phyloP scores from a whole-genome alignment of 2,113 vertebrate genomes.

The Sakesphorus luctuosus region DNA sequence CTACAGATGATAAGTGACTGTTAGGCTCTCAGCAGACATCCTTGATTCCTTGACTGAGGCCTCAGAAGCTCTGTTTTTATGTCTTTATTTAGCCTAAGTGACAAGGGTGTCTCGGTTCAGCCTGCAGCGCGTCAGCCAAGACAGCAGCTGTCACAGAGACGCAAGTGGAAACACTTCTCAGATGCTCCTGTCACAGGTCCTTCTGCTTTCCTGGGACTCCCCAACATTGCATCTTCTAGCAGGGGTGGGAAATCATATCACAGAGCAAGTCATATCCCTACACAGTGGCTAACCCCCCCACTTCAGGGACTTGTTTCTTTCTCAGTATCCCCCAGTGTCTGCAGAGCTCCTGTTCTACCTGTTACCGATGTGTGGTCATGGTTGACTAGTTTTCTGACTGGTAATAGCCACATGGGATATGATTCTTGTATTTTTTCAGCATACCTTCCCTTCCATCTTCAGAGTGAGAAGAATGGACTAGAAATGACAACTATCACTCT shows the following conservation, averaged over 20 bases:
- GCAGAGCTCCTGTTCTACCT: neutral
- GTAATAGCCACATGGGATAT: neutral
- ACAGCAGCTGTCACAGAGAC: neutral
- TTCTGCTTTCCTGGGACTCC: neutral
- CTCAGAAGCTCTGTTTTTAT: neutral
- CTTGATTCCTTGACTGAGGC: neutral
- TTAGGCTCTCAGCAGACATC: neutral
- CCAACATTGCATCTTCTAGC: neutral
- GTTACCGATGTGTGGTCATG: neutral
- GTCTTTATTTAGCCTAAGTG: neutral
- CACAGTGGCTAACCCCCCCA: neutral
- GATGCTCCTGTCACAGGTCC: accelerated
- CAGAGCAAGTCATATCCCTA: neutral
- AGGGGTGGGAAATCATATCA: neutral
- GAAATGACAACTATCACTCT: neutral
- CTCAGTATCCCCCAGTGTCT: neutral
- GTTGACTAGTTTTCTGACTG: neutral
- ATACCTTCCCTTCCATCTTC: neutral
- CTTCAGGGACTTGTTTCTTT: accelerated
- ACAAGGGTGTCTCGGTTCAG: neutral
- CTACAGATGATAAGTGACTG: neutral
- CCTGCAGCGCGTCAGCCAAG: accelerated
- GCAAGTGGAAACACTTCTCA: neutral
- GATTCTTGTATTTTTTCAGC: neutral
- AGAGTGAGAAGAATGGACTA: neutral